phyloP scores from a whole-genome alignment of 2,113 vertebrate species.

The Scalopus aquaticus region DNA sequence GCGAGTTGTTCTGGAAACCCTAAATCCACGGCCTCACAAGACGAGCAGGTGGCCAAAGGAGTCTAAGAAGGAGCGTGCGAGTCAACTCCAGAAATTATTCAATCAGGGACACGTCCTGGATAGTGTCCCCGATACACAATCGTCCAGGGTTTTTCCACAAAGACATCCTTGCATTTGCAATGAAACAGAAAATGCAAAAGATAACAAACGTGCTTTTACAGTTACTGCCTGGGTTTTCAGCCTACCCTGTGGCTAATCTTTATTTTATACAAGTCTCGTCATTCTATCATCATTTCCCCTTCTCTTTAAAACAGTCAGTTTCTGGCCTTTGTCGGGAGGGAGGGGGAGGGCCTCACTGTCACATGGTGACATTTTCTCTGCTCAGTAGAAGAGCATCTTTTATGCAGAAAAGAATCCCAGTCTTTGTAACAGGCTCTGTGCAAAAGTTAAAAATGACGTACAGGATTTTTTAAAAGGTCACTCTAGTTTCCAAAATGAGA shows the following conservation, averaged over 20 bases:
- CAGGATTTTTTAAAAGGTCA: constrained; percentile 46
- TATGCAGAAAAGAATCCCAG: constrained; percentile 26
- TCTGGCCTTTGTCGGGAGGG: neutral
- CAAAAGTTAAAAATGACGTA: constrained; percentile 50
- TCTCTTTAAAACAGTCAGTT: neutral
- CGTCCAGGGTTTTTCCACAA: neutral
- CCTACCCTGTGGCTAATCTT: neutral
- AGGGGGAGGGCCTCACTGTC: neutral
- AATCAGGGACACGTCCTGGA: neutral
- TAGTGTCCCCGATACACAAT: too few relatives aligned
- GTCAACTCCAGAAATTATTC: neutral
- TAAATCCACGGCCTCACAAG: neutral
- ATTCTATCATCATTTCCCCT: neutral
- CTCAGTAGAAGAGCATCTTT: neutral
- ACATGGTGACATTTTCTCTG: neutral
- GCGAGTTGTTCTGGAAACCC: neutral
- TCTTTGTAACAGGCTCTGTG: constrained; percentile 29
- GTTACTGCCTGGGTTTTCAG: neutral
- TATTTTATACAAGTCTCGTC: neutral
- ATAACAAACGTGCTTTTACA: neutral
- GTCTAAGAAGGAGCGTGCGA: neutral
- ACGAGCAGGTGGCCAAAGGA: neutral
- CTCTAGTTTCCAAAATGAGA: constrained; percentile 49
- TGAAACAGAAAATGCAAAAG: neutral
- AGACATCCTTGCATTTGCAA: neutral